Evolutionary conservation across 1,140 invertebrate species (phyloP).

Genomic region (Drosophila asahinai): DNA sequence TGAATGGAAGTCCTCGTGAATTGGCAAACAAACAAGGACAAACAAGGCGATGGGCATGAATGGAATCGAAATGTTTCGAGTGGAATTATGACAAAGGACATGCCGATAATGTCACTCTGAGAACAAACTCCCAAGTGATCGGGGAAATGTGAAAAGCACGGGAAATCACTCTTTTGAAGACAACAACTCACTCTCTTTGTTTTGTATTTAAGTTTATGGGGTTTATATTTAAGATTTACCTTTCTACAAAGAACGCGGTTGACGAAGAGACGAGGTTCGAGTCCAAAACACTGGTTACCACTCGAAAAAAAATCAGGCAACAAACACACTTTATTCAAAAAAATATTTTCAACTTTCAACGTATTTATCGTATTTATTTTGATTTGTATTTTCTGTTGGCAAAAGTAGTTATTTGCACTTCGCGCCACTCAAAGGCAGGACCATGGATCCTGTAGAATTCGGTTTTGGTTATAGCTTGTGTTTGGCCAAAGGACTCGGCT

Average conservation of each 20-base stretch:
- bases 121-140: background rate
- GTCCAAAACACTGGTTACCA: conserved; percentile 31
- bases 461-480: conserved; percentile 1
- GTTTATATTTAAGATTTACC: conserved; percentile 8
- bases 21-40: conserved; percentile 2
- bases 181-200: background rate
- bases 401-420: conserved; percentile 18
- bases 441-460: conserved; percentile 1
- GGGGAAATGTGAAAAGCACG: background rate
- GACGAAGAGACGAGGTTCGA: background rate
- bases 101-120: background rate
- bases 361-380: conserved; percentile 1
- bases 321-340: conserved; percentile 6
- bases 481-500: conserved; percentile 1
- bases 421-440: conserved; percentile 10
- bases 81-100: background rate
- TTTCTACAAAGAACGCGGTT: conserved; percentile 4
- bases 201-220: background rate
- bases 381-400: too few species aligned
- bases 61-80: background rate
- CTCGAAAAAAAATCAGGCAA: conserved; percentile 41
- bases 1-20: conserved; percentile 1
- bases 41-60: background rate
- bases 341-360: background rate
- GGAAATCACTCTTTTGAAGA: background rate